phyloP scores from a whole-genome alignment of 2,888 invertebrate genomes.

The Drosophila helvetica region DNA sequence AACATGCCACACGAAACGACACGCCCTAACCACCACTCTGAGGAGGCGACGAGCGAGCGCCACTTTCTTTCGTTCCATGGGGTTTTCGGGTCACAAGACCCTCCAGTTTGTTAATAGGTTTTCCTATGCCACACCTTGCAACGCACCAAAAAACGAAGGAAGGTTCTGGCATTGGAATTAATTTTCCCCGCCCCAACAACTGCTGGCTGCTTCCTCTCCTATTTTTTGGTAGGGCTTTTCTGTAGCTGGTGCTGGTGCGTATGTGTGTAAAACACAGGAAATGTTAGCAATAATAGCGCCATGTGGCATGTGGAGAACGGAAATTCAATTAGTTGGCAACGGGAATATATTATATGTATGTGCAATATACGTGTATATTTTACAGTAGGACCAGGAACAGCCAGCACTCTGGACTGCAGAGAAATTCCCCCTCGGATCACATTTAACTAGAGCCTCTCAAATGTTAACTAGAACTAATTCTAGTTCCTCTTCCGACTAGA shows the following conservation, averaged over 20 bases:
- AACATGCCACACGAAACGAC: constrained; percentile 14
- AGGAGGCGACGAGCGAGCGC: not conserved
- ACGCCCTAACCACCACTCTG: constrained; percentile 2
- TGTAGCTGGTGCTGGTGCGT: constrained; percentile 19
- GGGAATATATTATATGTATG: constrained; percentile 33
- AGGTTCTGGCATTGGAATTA: constrained; percentile 21
- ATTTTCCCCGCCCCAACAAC: not conserved
- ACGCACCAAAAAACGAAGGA: constrained; percentile 1
- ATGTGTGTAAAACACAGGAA: constrained; percentile 54
- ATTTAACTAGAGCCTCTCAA: not conserved
- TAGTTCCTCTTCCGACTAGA: not conserved
- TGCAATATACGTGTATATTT: not conserved
- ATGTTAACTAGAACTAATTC: not conserved
- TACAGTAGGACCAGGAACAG: constrained; percentile 18
- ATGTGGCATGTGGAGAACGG: constrained; percentile 44
- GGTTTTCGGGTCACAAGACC: constrained; percentile 38
- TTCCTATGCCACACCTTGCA: constrained; percentile 55
- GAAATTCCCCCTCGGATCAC: not conserved
- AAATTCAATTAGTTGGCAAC: constrained; percentile 65
- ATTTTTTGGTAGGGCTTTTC: constrained; percentile 5
- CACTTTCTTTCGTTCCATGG: constrained; percentile 6
- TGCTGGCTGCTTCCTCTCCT: constrained; percentile 7
- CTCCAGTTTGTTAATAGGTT: constrained; percentile 54
- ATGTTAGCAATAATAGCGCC: constrained; percentile 53
- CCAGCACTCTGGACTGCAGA: not conserved